phyloP scores from a whole-genome alignment of 2,888 invertebrate species.

The Meta bourneti region DNA sequence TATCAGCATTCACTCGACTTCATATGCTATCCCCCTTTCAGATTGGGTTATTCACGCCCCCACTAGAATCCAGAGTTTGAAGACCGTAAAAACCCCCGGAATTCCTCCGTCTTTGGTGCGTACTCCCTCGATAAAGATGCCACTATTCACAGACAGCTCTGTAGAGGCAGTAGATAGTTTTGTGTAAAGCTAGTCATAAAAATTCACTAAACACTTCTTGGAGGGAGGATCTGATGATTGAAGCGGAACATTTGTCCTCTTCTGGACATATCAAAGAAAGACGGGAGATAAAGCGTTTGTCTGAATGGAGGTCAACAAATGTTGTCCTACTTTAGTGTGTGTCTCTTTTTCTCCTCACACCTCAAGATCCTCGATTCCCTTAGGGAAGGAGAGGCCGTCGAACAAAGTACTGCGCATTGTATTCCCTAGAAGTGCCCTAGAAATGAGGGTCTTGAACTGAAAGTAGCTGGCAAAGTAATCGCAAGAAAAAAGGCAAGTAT shows the following conservation, averaged over 20 bases:
- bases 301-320: slow-evolving; percentile 73
- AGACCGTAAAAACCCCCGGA: too few relatives aligned
- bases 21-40: too few relatives aligned
- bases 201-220: neutral
- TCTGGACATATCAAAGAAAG: slow-evolving; percentile 55
- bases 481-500: neutral
- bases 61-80: too few relatives aligned
- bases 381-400: slow-evolving; percentile 15
- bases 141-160: too few relatives aligned
- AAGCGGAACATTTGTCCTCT: slow-evolving; percentile 61
- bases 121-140: too few relatives aligned
- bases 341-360: slow-evolving; percentile 14
- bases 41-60: too few relatives aligned
- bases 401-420: slow-evolving; percentile 17
- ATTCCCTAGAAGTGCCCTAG: neutral
- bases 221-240: slow-evolving; percentile 41
- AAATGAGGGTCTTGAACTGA: neutral
- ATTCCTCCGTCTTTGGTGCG: too few relatives aligned
- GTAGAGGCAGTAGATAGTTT: too few relatives aligned
- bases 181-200: neutral
- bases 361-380: slow-evolving; percentile 30
- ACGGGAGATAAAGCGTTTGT: slow-evolving; percentile 64
- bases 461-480: neutral
- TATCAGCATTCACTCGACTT: too few relatives aligned
- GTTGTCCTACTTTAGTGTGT: slow-evolving; percentile 71